These are phyloP conservation scores for Watsonalla cultraria DNA, from an alignment of 2,888 invertebrate genomes.

Conservation along the genomic window DNA sequence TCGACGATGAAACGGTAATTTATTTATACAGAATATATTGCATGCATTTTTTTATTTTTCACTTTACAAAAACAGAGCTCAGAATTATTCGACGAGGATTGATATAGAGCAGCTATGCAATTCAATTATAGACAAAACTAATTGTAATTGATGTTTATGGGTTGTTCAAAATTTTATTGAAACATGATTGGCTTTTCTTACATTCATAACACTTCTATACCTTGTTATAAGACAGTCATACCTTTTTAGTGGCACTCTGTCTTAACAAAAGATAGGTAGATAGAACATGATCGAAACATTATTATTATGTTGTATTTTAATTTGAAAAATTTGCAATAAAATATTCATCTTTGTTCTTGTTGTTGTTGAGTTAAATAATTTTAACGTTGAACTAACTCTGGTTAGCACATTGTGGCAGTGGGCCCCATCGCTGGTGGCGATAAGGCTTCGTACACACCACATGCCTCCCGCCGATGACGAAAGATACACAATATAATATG, in stretches of 20 bases:
- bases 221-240: too few species aligned
- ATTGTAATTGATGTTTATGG: not conserved
- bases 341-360: too few species aligned
- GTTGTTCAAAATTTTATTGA: too few species aligned
- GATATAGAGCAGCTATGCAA: not conserved
- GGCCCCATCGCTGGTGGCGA: slow-evolving; percentile 16
- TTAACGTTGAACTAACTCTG: not conserved
- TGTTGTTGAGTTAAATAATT: too few species aligned
- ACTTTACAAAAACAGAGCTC: not conserved
- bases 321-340: too few species aligned
- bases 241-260: too few species aligned
- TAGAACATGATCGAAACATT: too few species aligned
- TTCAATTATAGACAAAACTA: not conserved
- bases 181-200: too few species aligned
- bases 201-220: too few species aligned
- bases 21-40: slow-evolving; percentile 19
- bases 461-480: slow-evolving; percentile 28
- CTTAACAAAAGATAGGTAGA: too few species aligned
- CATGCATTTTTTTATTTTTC: slow-evolving; percentile 11
- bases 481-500: slow-evolving; percentile 31
- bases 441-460: slow-evolving; percentile 38
- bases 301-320: too few species aligned
- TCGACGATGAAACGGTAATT: slow-evolving; percentile 33
- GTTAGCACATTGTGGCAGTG: not conserved
- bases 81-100: slow-evolving; percentile 3